These are phyloP conservation scores for Sterna hirundo DNA, from an alignment of 2,113 vertebrate genomes.

Conservation along the genomic window DNA sequence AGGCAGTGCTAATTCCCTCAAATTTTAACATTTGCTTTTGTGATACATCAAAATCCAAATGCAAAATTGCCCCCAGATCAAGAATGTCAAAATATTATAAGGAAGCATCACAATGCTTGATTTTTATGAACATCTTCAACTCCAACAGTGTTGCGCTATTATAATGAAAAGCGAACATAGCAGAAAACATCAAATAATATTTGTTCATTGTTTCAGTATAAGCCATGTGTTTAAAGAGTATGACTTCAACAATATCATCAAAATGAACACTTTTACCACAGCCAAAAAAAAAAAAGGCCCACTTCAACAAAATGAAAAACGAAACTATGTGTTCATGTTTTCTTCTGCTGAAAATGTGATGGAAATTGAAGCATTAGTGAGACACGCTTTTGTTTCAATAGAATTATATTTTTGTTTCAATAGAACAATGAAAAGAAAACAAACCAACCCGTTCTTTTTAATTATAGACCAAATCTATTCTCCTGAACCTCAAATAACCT, in stretches of 20 bases:
- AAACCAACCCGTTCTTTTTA: not conserved
- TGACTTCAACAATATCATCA: constrained; percentile 10
- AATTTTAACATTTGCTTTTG: not conserved
- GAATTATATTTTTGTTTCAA: not conserved
- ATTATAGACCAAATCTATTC: not conserved
- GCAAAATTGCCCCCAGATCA: not conserved
- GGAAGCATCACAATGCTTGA: not conserved
- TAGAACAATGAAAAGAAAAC: not conserved
- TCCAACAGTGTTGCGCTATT: not conserved
- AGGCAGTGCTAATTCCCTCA: not conserved
- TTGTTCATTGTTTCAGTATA: constrained; percentile 30
- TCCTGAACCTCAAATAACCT: not conserved
- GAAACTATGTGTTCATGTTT: not conserved
- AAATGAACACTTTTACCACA: not conserved
- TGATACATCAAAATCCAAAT: constrained; percentile 11
- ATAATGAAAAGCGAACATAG: not conserved
- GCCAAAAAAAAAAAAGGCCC: not conserved
- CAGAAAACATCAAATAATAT: constrained; percentile 24
- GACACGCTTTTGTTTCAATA: not conserved
- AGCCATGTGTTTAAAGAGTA: constrained; percentile 41
- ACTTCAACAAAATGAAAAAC: not conserved
- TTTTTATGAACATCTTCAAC: constrained; percentile 25
- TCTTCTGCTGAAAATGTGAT: constrained; percentile 6
- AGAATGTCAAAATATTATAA: constrained; percentile 10
- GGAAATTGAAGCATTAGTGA: not conserved